Evolutionary conservation across 2,888 invertebrate genomes (phyloP), one percentile per base, ranked within the genome.

Genomic region (Branchellion lobata): DNA sequence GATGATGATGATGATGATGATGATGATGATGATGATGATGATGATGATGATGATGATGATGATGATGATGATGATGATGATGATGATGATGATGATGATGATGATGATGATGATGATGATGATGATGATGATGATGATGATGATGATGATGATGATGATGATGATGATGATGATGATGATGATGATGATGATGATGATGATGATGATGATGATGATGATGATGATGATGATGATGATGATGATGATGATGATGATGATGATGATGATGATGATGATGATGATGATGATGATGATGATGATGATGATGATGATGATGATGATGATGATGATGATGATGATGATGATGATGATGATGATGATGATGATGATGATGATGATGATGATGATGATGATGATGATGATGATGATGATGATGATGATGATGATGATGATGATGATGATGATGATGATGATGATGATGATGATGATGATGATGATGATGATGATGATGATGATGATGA

Each of bases 21-120:
- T 68, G 68, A 68, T 68, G n/a, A 68, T 68, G 21, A 36, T 40
- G n/a, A 36, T 24, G 40, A 73, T 36, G 73, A 33, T 40, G 40
- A 33, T 40, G 73, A 72, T 72, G 27, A 68, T n/a, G 21, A 68
- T 68, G 21, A 68, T 68, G 21, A 24, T 11, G 68, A 3, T 68
- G 1, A 68, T 68, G 27, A 24, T 11, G 21, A 24, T 68, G 68
- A 68, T 68, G n/a, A 68, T 68, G 21, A 36, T 40, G n/a, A 36
- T 24, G 40, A 73, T 36, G 73, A 33, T 40, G 40, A 33, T 40
- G 73, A 72, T 72, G 27, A 68, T n/a, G 21, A 68, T 68, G 21
- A 68, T 68, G 21, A 24, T 11, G 68, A 3, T 68, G 1, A 68
- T 68, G 27, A 24, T 11, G 21, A 24, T 68, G 68, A 68, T 68